A percentile compares a stretch with the other conserved stretches of the same genome.
These are phyloP conservation scores for Acridotheres tristis DNA, from an alignment of 2,797 vertebrate genomes.

Conservation along the genomic window DNA sequence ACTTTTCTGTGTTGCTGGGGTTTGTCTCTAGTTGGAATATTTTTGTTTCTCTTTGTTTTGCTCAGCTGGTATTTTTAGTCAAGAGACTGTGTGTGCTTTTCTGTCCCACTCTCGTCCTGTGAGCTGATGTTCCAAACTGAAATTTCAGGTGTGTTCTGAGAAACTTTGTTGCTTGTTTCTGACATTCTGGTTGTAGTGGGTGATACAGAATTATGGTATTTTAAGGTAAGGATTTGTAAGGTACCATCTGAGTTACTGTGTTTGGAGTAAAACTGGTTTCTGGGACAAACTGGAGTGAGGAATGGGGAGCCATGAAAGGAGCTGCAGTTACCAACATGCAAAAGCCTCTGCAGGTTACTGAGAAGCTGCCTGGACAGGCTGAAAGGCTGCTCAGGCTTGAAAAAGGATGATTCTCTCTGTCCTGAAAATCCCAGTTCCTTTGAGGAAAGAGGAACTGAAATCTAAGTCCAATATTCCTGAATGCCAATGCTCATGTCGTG, in stretches of 20 bases:
- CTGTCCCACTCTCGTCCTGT: neutral
- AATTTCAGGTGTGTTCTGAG: neutral
- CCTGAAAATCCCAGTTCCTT: neutral
- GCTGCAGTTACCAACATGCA: fast-evolving
- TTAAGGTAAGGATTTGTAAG: neutral
- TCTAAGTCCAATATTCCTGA: neutral
- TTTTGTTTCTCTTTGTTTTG: neutral
- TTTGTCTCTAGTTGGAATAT: neutral
- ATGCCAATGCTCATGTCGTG: fast-evolving
- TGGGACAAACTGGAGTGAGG: neutral
- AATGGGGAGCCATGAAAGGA: neutral
- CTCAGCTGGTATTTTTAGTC: neutral
- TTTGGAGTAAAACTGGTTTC: neutral
- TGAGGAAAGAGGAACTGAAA: neutral
- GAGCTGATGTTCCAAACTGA: neutral
- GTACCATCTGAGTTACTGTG: neutral
- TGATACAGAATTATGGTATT: neutral
- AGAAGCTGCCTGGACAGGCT: neutral
- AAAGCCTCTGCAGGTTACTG: neutral
- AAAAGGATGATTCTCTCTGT: neutral
- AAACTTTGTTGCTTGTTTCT: neutral
- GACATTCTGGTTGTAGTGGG: neutral
- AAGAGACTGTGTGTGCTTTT: neutral
- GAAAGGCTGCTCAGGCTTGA: neutral
- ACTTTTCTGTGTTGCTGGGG: neutral